Base-by-base conservation (phyloP, 2,888 invertebrate species). In the Eucriotettix oculatus region DNA sequence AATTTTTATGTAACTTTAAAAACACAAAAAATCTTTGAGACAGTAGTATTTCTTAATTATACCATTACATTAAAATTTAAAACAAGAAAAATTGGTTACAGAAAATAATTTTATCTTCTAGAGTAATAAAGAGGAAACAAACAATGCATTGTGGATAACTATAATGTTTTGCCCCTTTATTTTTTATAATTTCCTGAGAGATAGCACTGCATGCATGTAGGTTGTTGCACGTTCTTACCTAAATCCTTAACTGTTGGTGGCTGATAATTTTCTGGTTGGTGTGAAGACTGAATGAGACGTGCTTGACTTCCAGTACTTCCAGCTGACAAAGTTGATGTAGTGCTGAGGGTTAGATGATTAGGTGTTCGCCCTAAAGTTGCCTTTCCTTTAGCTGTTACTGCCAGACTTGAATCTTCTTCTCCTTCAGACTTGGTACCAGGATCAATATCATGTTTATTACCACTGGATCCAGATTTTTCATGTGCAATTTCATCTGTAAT, bases 301-400 rank as follows among this genome's bases (percentile, higher is more conserved):
- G 94, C 92, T 76, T 92, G 91, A 73, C 90, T 91, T 70, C 93
- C 90, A 58, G 92, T 92, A 76, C 92, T 93, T 71, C 93, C 92
- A 63, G 92, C 92, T 68, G 92, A 93, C 72, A 94, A 80, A 64
- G 94, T 94, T 69, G 93, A 93, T 68, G 93, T 92, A 70, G 93
- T 93, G 79, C 92, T 92, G 78, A 90, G 78, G 65, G 90, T 91
- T 75, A 94, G 82, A 78, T 93, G 92, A 82, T 93, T 93, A 71
- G 94, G 93, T 69, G 93, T 93, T 71, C 88, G 82, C 69, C 93
- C 93, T 73, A 93, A 79, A 67, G 76, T 78, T 69, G 87, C 83
- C 69, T 79, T 76, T 78, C 53, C 62, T 66, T 62, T 62, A 67
- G 66, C 66, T 67, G 62, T 62, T 61, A 61, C n/a, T 58, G 56